Conservation (phyloP, 2,888 invertebrate species). For the Anodontia alba region DNA sequence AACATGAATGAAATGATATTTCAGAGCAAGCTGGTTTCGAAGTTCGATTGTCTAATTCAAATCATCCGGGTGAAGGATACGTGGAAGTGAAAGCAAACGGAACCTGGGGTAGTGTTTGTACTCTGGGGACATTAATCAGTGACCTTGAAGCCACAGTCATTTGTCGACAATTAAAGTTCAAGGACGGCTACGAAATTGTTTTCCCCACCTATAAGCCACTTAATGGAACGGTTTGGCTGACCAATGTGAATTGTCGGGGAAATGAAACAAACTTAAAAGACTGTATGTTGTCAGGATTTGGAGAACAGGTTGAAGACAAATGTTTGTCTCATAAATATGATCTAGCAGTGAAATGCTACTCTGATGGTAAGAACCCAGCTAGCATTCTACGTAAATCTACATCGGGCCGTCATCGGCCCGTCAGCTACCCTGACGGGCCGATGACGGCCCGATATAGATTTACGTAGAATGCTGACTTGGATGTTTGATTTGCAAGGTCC, state of each 20-base stretch:
- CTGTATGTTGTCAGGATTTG: conserved; percentile 68
- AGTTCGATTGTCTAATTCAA: conserved; percentile 53
- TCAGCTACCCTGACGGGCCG: too few relatives aligned
- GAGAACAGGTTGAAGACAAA: conserved; percentile 28
- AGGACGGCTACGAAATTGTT: conserved; percentile 64
- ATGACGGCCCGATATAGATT: too few relatives aligned
- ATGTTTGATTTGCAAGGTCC: too few relatives aligned
- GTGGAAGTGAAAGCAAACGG: conserved; percentile 90
- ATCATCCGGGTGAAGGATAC: conserved; percentile 86
- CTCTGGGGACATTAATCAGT: conserved; percentile 77
- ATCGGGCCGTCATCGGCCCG: too few relatives aligned
- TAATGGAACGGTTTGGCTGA: conserved; percentile 77
- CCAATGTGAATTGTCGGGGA: conserved; percentile 85
- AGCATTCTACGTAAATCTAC: too few relatives aligned
- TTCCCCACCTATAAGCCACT: conserved; percentile 35
- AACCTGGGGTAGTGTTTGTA: conserved; percentile 92
- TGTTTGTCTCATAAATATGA: conserved; percentile 64
- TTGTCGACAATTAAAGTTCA: conserved; percentile 72
- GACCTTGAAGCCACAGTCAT: conserved; percentile 70
- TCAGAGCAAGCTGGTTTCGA: conserved; percentile 30
- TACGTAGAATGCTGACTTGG: too few relatives aligned
- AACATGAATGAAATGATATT: too few relatives aligned
- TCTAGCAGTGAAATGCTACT: conserved; percentile 70
- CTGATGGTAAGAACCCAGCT: conserved; percentile 70
- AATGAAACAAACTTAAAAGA: conserved; percentile 64